A percentile compares a stretch with the other conserved stretches of the same genome.
Conservation (phyloP, 2,888 invertebrate species). For the Theodoxus fluviatilis region DNA sequence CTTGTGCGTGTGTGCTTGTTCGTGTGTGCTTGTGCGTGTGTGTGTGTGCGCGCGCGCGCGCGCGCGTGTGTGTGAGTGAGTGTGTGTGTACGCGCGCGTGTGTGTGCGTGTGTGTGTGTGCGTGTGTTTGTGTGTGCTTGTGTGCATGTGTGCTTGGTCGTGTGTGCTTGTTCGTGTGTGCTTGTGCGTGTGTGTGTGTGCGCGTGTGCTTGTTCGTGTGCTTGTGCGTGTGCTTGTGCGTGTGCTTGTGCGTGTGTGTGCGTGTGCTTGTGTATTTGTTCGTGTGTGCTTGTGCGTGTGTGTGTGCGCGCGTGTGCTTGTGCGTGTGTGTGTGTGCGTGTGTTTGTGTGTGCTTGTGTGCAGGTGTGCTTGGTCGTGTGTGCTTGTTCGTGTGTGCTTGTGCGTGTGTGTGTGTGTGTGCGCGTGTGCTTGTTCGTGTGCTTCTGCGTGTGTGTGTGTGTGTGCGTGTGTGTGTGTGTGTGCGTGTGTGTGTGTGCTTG, state of each 20-base stretch:
- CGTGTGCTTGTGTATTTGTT: too few relatives aligned
- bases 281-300: too few relatives aligned
- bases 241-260: conserved; percentile 5
- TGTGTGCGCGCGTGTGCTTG: too few relatives aligned
- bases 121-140: conserved; percentile 10
- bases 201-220: neutral
- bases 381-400: too few relatives aligned
- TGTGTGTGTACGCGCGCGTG: neutral
- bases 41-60: neutral
- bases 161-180: conserved; percentile 13
- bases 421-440: too few relatives aligned
- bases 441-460: too few relatives aligned
- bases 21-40: neutral
- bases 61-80: conserved; percentile 3
- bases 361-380: too few relatives aligned
- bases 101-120: neutral
- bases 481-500: too few relatives aligned
- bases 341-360: too few relatives aligned
- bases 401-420: too few relatives aligned
- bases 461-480: too few relatives aligned
- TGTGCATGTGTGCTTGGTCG: conserved; percentile 7
- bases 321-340: too few relatives aligned
- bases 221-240: conserved; percentile 8
- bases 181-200: conserved; percentile 13
- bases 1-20: neutral